Base-by-base conservation (phyloP, 2,797 vertebrate species). In the Alca torda region DNA sequence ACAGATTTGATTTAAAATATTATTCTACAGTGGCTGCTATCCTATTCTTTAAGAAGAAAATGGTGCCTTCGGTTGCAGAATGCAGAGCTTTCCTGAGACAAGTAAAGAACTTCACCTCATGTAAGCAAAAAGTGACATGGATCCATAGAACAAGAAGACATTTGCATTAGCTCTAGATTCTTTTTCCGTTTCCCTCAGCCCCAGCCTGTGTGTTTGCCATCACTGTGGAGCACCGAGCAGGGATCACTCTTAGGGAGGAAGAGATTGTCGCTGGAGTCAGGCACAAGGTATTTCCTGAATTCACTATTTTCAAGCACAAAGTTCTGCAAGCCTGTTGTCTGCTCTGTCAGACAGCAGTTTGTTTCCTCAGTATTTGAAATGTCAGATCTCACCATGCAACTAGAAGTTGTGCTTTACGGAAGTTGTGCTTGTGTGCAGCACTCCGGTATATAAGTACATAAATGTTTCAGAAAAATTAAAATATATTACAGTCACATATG, bases 271-370 rank as follows among this genome's bases (percentile, higher is more conserved):
- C 72, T 92, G 79, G 88, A 92, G 90, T 84, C 88, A 92, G 84
- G 89, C 94, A 87, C 81, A 87, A 94, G 79, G 86, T 91, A 94
- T 94, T 97, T 97, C 93, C 94, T 97, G 93, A 93, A 96, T 89
- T 92, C 82, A 83, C 93, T 97, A 90, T 91, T 94, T 93, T 90
- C 57, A 80, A 93, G 89, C 75, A 90, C 64, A 84, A 87, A 90
- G 77, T 93, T 94, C 90, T 95, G 65, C 92, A 83, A 92, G 72
- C 31, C 84, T 85, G 64, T 92, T 91, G 84, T 74, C 79, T 76
- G 69, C 70, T 92, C 81, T 90, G 53, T 84, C 80, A 88, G 61
- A 84, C 43, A 73, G 72, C 61, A 73, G 13, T 91, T 92, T 70
- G 25, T 88, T 93, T 95, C 70, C 69, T 54, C 46, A 48, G 56